These are phyloP conservation scores for Ephialtes manifestator DNA, from an alignment of 2,888 invertebrate species.

Conservation along the genomic window DNA sequence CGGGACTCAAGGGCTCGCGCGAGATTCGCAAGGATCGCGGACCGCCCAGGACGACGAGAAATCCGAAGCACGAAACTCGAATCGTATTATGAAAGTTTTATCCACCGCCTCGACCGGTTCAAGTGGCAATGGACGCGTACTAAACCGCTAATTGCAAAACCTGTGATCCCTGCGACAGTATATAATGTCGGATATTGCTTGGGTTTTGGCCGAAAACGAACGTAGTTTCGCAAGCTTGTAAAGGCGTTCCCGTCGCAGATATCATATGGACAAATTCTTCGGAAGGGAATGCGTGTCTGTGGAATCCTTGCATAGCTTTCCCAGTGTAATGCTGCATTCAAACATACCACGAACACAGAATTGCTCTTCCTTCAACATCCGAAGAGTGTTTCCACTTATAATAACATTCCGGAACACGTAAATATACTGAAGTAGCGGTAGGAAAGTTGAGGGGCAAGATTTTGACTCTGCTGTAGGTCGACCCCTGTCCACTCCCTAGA, in stretches of 20 bases:
- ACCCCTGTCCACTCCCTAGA: constrained; percentile 63
- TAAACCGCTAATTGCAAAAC: constrained; percentile 72
- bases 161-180: constrained; percentile 44
- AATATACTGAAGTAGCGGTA: constrained; percentile 80
- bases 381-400: constrained; percentile 81
- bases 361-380: constrained; percentile 48
- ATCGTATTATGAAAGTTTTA: constrained; percentile 79
- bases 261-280: constrained; percentile 57
- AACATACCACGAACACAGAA: constrained; percentile 19
- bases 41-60: constrained; percentile 79
- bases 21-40: constrained; percentile 60
- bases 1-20: constrained; percentile 32
- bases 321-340: not conserved
- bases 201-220: constrained; percentile 47
- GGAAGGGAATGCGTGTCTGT: constrained; percentile 29
- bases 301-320: constrained; percentile 24
- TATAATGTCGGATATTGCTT: constrained; percentile 10
- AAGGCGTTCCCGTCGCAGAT: constrained; percentile 38
- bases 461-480: constrained; percentile 81
- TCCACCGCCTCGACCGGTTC: constrained; percentile 69
- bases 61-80: constrained; percentile 61
- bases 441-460: constrained; percentile 59
- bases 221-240: constrained; percentile 51
- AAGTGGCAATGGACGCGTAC: constrained; percentile 78
- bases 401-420: constrained; percentile 83